Evolutionary conservation across 2,888 invertebrate genomes (phyloP), one percentile per base, ranked within the genome.

Genomic region (Podabrus alpinus): DNA sequence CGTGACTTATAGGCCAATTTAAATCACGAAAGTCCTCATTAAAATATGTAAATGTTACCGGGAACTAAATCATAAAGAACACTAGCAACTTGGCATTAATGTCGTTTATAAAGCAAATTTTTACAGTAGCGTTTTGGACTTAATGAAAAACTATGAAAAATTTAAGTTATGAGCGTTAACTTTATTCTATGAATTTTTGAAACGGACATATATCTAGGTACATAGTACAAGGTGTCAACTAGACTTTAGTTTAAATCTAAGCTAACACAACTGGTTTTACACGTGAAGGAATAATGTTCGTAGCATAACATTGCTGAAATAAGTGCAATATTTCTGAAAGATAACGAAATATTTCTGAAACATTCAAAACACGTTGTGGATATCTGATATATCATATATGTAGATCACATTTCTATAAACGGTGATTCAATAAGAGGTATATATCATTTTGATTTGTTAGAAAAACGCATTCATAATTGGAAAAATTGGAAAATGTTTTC

Each of bases 11-110:
- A 74, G 77, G 74, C 82, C 79, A 77, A 80, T 81, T 79, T 82
- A 83, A 84, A 82, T 82, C 81, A 81, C 79, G 79, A 79, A 83
- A 81, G 79, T 80, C 80, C 84, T 84, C 84, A 84, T 84, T 84
- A 84, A 84, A 84, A 84, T 84, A 84, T 84, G 84, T 83, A 84
- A 84, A 84, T 84, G 82, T 80, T 83, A 79, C 82, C 81, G 80
- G 81, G 82, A 84, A 83, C 82, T 83, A 82, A 83, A 83, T 83
- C 83, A 82, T 83, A 83, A 83, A 84, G 82, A 84, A 81, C 82
- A 82, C 82, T 81, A 82, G 82, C 82, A 83, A 84, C 81, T 83
- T 81, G 80, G 79, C 81, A 82, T 83, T 82, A 82, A 80, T 79
- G 81, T 79, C 80, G 80, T 81, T 82, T 82, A 82, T 82, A 81